phyloP scores from a whole-genome alignment of 2,797 vertebrate genomes.

The Sebastes kiyomatsui region DNA sequence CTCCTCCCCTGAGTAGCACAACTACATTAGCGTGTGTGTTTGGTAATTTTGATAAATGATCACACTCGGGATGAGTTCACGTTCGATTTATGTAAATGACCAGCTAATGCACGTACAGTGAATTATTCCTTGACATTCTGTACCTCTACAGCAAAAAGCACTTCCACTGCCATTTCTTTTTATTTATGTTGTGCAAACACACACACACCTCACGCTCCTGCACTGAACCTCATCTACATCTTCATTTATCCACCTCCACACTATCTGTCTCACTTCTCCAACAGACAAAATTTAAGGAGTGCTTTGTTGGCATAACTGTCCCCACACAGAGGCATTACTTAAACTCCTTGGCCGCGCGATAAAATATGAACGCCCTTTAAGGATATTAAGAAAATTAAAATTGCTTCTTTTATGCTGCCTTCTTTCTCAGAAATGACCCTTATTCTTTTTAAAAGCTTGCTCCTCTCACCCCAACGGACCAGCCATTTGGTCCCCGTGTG shows the following conservation, averaged over 20 bases:
- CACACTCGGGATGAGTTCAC: constrained; percentile 35
- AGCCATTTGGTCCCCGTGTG: neutral
- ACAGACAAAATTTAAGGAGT: constrained; percentile 61
- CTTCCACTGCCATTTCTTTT: constrained; percentile 9
- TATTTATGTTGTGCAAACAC: constrained; percentile 23
- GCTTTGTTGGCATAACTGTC: constrained; percentile 69
- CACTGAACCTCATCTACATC: constrained; percentile 23
- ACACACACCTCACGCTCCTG: neutral
- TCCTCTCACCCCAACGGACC: neutral
- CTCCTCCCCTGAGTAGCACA: neutral
- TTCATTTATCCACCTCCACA: constrained; percentile 42
- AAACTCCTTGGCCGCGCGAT: constrained; percentile 37
- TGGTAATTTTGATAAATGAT: constrained; percentile 58
- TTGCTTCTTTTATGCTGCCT: constrained; percentile 5
- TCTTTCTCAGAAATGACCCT: constrained; percentile 3
- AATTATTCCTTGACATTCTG: constrained; percentile 62
- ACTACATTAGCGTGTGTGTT: constrained; percentile 4
- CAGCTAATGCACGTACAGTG: constrained; percentile 41
- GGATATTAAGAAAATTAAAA: constrained; percentile 59
- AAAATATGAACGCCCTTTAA: constrained; percentile 56
- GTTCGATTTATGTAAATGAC: constrained; percentile 70
- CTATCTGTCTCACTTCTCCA: constrained; percentile 46
- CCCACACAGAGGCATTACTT: constrained; percentile 55
- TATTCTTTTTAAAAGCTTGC: constrained; percentile 28
- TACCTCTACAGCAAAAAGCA: constrained; percentile 40